Evolutionary conservation across 92 coral and sea anemone genomes (phyloP).

Genomic region (Epizoanthus fatuus): DNA sequence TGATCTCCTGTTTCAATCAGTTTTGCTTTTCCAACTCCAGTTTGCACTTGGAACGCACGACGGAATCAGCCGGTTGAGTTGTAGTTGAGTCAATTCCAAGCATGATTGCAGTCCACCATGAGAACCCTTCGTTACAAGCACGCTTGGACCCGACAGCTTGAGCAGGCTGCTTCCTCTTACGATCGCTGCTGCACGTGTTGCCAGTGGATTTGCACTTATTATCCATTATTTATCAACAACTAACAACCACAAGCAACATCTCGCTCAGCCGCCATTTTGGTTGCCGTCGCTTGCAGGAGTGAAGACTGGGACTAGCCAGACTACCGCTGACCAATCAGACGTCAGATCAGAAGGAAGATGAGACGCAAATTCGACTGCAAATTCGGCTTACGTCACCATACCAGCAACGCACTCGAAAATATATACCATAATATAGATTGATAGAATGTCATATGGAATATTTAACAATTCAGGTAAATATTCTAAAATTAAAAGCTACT

Average conservation of each 20-base stretch:
- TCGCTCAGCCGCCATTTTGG: conserved; percentile 45
- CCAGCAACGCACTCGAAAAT: too few relatives aligned
- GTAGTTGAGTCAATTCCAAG: conserved; percentile 64
- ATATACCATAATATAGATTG: too few relatives aligned
- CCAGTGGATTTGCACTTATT: background rate
- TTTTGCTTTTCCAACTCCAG: conserved; percentile 8
- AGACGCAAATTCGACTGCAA: too few relatives aligned
- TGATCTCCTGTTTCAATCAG: background rate
- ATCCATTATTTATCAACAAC: conserved; percentile 58
- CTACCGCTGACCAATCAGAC: conserved; percentile 2
- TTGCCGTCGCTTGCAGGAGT: background rate
- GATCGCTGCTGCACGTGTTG: conserved; percentile 21
- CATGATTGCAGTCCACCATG: conserved; percentile 92
- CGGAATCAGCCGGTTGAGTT: conserved; percentile 17
- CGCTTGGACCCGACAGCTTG: conserved; percentile 59
- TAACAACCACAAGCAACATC: background rate
- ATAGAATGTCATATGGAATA: too few relatives aligned
- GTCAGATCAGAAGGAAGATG: too few relatives aligned
- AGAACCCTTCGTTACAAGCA: conserved; percentile 82
- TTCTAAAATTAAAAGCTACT: too few relatives aligned
- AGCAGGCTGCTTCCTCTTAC: conserved; percentile 77
- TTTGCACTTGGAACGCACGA: background rate
- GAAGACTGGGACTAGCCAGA: conserved; percentile 9
- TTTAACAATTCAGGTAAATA: too few relatives aligned
- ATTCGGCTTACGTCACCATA: too few relatives aligned